Percentiles rank a stretch among this genome's conserved stretches.
Evolutionary conservation across 92 coral and sea anemone genomes (phyloP).

Genomic region (Muricea muricata): DNA sequence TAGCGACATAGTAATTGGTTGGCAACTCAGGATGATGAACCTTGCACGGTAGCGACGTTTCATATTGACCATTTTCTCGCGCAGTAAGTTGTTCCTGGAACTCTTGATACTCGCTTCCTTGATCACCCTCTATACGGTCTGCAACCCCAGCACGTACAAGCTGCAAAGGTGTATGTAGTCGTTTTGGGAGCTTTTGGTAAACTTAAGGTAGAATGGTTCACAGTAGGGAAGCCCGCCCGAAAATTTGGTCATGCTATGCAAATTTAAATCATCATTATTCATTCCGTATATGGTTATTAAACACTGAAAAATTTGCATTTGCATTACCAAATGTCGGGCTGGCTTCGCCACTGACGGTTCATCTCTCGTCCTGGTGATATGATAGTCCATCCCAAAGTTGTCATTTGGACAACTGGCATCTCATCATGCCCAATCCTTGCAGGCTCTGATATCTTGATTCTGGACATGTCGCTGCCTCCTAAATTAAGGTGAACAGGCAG

Average conservation of each 20-base stretch:
- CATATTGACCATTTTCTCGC: not conserved
- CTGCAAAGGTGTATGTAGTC: conserved; percentile 4
- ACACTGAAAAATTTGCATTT: no score
- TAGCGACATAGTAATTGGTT: conserved; percentile 56
- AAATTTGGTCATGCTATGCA: no score
- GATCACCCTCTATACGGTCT: conserved; percentile 57
- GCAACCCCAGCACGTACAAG: not conserved
- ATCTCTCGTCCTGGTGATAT: conserved; percentile 62
- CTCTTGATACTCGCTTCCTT: conserved; percentile 50
- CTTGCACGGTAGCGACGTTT: conserved; percentile 61
- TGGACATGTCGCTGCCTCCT: not conserved
- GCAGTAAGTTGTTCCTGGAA: conserved; percentile 59
- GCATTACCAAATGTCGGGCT: no score
- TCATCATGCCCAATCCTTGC: not conserved
- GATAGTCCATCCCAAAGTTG: conserved; percentile 55
- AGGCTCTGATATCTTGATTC: not conserved
- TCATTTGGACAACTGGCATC: conserved; percentile 50
- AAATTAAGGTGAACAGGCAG: conserved; percentile 50
- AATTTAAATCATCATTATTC: no score
- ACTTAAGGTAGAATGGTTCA: not conserved
- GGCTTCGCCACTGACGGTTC: no score
- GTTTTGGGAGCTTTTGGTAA: not conserved
- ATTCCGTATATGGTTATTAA: no score
- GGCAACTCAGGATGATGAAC: conserved; percentile 48
- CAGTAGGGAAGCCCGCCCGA: no score